These are phyloP conservation scores for Apotomis capreana DNA, from an alignment of 2,888 invertebrate genomes.

Conservation along the genomic window DNA sequence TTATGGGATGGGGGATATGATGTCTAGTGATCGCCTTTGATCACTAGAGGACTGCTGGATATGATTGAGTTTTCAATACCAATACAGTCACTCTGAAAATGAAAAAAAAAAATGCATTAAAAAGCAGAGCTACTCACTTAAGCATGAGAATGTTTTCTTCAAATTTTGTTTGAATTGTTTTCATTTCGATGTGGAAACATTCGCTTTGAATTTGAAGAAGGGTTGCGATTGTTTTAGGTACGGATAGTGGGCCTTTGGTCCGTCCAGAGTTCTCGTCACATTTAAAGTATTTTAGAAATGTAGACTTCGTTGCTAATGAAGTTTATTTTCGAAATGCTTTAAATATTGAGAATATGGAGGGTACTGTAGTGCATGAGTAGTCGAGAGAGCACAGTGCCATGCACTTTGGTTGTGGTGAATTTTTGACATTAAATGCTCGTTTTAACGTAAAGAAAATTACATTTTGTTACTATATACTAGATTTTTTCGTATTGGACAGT, in stretches of 20 bases:
- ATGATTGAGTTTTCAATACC: neutral
- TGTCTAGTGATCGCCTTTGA: too few relatives aligned
- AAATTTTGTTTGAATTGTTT: constrained; percentile 13
- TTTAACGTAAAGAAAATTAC: constrained; percentile 41
- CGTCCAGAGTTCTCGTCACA: constrained; percentile 17
- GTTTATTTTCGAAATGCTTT: constrained; percentile 40
- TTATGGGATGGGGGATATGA: too few relatives aligned
- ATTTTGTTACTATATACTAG: constrained; percentile 59
- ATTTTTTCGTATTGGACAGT: constrained; percentile 51
- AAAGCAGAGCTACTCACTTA: constrained; percentile 21
- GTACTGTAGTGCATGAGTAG: constrained; percentile 78
- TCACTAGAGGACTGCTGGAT: neutral
- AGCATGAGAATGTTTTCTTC: constrained; percentile 27
- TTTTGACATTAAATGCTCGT: constrained; percentile 45
- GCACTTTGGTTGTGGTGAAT: constrained; percentile 80
- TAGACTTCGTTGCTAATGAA: constrained; percentile 26
- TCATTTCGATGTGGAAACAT: constrained; percentile 44
- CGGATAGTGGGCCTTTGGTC: constrained; percentile 34
- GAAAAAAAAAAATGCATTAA: neutral
- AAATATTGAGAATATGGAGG: constrained; percentile 44
- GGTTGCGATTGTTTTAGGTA: constrained; percentile 24
- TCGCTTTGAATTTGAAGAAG: constrained; percentile 31
- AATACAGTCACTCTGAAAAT: neutral
- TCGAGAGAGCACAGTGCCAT: constrained; percentile 73
- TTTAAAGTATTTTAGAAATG: constrained; percentile 43